A percentile compares a stretch with the other conserved stretches of the same genome.
phyloP scores from a whole-genome alignment of 2,113 vertebrate species.

The Pelecanoides urinatrix region DNA sequence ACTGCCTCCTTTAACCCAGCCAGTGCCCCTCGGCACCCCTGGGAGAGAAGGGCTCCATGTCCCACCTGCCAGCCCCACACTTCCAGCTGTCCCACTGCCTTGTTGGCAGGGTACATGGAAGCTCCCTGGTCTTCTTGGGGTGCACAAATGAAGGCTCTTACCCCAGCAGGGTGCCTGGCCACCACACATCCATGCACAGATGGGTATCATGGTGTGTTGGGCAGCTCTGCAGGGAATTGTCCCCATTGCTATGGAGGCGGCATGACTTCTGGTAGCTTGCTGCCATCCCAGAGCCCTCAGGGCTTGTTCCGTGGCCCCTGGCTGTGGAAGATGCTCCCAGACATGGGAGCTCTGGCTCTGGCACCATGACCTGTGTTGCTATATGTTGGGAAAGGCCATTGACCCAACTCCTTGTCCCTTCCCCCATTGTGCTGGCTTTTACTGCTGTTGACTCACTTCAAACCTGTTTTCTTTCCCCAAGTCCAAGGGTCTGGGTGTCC shows the following conservation, averaged over 20 bases:
- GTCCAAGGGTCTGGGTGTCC: constrained; percentile 73
- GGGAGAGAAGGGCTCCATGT: neutral
- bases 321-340: neutral
- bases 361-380: neutral
- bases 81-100: neutral
- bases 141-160: neutral
- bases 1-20: neutral
- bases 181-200: neutral
- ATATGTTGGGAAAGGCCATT: constrained; percentile 24
- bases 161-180: neutral
- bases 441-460: constrained; percentile 67
- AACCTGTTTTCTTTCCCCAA: constrained; percentile 70
- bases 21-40: neutral
- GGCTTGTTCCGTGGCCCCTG: neutral
- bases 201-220: neutral
- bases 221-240: neutral
- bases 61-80: neutral
- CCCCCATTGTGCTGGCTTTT: constrained; percentile 46
- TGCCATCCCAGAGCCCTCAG: neutral
- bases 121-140: neutral
- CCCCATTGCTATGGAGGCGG: neutral
- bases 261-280: neutral
- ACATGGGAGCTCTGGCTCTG: neutral
- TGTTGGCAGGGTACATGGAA: neutral
- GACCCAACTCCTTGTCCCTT: constrained; percentile 51